Evolutionary conservation across 2,113 vertebrate species (phyloP).

Genomic region (Neogobius melanostomus): DNA sequence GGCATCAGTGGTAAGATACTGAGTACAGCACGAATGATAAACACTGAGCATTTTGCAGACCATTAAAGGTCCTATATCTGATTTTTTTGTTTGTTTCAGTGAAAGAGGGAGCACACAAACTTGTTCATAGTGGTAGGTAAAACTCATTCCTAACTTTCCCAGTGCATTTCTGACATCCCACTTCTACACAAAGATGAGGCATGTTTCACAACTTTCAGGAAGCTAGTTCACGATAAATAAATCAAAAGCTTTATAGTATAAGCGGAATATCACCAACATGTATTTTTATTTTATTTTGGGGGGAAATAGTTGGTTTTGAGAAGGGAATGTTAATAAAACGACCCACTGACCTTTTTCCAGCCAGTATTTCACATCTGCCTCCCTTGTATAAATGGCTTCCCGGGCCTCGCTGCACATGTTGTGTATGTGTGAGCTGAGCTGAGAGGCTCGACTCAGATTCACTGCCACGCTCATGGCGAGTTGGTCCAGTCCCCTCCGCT

Average conservation of each 20-base stretch:
- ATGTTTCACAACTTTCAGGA: too few species aligned
- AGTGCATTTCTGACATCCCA: too few species aligned
- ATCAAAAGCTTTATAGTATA: too few species aligned
- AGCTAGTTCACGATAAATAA: too few species aligned
- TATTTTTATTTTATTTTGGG: neutral
- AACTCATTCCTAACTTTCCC: too few species aligned
- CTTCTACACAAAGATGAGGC: too few species aligned
- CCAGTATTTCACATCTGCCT: conserved; percentile 91
- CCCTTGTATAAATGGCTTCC: conserved; percentile 89
- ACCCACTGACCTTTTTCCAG: conserved; percentile 85
- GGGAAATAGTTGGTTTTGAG: neutral
- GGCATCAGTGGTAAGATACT: conserved; percentile 33
- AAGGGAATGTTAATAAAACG: neutral
- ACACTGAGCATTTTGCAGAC: too few species aligned
- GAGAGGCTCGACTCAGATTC: conserved; percentile 87
- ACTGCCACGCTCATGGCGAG: conserved; percentile 87
- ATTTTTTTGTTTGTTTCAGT: too few species aligned
- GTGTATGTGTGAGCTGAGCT: conserved; percentile 89
- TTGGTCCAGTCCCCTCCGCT: conserved; percentile 83
- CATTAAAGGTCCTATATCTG: too few species aligned
- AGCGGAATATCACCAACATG: too few species aligned
- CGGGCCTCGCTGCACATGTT: conserved; percentile 90
- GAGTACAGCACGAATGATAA: neutral
- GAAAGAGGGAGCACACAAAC: too few species aligned
- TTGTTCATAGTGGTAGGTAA: too few species aligned